Percentiles rank a stretch among this genome's conserved stretches.
These are phyloP conservation scores for Dinocampus coccinellae DNA, from an alignment of 2,888 invertebrate species.

Conservation along the genomic window DNA sequence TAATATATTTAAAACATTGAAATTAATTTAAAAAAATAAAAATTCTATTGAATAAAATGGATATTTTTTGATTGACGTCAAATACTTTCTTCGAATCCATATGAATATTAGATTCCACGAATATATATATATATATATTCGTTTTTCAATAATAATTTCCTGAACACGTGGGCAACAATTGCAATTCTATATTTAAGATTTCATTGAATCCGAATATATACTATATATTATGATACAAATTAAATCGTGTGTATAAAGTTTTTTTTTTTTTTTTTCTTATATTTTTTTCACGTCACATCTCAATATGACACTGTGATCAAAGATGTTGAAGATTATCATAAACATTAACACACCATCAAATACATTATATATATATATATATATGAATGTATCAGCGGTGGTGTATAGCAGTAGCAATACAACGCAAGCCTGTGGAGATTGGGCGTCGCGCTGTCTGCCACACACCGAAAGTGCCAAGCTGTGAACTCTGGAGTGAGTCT, in stretches of 20 bases:
- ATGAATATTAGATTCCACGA: constrained; percentile 5
- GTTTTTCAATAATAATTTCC: constrained; percentile 4
- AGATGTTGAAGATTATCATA: too few species aligned
- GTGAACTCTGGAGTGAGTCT: constrained; percentile 36
- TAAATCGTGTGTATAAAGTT: too few species aligned
- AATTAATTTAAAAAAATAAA: neutral
- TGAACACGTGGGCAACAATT: neutral
- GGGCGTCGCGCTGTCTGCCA: constrained; percentile 59
- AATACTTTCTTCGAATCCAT: neutral
- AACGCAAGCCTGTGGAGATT: constrained; percentile 42
- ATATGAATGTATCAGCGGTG: neutral
- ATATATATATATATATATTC: too few species aligned
- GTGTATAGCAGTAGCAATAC: constrained; percentile 11
- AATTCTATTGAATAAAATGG: neutral
- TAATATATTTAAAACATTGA: neutral
- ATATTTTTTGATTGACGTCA: neutral
- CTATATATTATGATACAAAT: too few species aligned
- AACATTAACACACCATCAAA: neutral
- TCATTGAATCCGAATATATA: neutral
- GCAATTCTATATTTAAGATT: neutral
- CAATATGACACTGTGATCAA: too few species aligned
- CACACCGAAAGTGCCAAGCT: constrained; percentile 44
- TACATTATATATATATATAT: neutral
- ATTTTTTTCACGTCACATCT: too few species aligned
- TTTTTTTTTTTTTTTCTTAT: too few species aligned